Evolutionary conservation across 2,888 invertebrate species (phyloP), one percentile per base, ranked within the genome.

Genomic region (Coecobrya sp.): DNA sequence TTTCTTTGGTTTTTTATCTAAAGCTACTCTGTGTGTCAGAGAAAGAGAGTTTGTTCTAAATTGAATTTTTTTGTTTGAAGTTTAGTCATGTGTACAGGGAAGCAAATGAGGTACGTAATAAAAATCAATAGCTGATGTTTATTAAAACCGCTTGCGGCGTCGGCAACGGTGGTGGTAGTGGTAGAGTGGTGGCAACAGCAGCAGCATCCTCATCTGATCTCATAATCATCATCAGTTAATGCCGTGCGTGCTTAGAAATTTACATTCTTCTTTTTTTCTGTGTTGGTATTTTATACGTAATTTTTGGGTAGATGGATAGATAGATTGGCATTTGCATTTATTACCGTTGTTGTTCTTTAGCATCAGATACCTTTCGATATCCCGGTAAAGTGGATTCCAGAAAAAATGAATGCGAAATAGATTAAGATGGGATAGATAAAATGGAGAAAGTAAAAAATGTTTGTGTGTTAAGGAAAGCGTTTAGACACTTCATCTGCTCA

Each of bases 51-150:
- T 59, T 45, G 85, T 70, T 87, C 65, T 62, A 90, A 90, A 91
- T 91, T 91, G 91, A 91, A 79, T 86, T 86, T 85, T n/a, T 85
- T 68, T 45, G 86, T 91, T 91, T 86, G 86, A 81, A 86, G 91
- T 91, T 76, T 49, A 62, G 76, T 90, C 85, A 90, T 86, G 85
- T 55, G 70, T 90, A 73, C 19, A 25, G 45, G 45, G n/a, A 84
- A 81, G 82, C 81, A 89, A 89, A 82, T 88, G 76, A 89, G 79
- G 55, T 86, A 49, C 86, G 79, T 79, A 79, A 86, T 85, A 86
- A 87, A 86, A 87, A 87, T 87, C 87, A 87, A 87, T 76, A 87
- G 52, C 68, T 68, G 68, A 86, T 68, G 65, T 59, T 68, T 85
- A 85, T 85, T 68, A 85, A n/a, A 85, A 81, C 81, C 59, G 81